phyloP scores from a whole-genome alignment of 2,888 invertebrate species.

The Acrocera orbiculus region DNA sequence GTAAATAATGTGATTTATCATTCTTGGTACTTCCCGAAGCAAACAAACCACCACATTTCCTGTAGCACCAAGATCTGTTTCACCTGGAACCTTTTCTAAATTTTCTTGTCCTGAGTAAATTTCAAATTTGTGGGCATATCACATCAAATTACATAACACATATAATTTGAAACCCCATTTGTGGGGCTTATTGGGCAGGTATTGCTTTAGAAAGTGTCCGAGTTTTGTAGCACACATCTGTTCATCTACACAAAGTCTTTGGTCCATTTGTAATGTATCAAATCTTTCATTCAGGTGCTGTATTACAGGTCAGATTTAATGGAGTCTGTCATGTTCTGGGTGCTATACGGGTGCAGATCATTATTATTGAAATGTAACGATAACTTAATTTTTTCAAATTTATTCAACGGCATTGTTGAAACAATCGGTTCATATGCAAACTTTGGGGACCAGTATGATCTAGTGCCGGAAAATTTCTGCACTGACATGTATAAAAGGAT shows the following conservation, averaged over 20 bases:
- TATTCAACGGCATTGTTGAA: slow-evolving; percentile 3
- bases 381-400: slow-evolving; percentile 5
- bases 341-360: slow-evolving; percentile 3
- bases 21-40: slow-evolving; percentile 3
- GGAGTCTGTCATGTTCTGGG: not conserved
- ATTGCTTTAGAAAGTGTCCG: slow-evolving; percentile 9
- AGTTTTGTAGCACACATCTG: not conserved
- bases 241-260: not conserved
- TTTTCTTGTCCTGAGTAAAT: slow-evolving; percentile 10
- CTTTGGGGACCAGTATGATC: slow-evolving; percentile 2
- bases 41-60: slow-evolving; percentile 10
- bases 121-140: slow-evolving; percentile 11
- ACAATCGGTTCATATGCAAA: slow-evolving; percentile 1
- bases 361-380: slow-evolving; percentile 7
- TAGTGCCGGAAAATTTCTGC: slow-evolving; percentile 4
- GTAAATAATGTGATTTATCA: slow-evolving; percentile 1
- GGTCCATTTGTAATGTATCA: not conserved
- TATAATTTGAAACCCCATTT: slow-evolving; percentile 9
- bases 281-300: not conserved
- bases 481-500: slow-evolving; percentile 4
- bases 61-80: slow-evolving; percentile 12
- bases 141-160: slow-evolving; percentile 10
- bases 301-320: not conserved
- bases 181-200: slow-evolving; percentile 13
- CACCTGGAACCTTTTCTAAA: slow-evolving; percentile 10